phyloP scores from a whole-genome alignment of 1,140 invertebrate genomes.

The Heliothis subflexa region DNA sequence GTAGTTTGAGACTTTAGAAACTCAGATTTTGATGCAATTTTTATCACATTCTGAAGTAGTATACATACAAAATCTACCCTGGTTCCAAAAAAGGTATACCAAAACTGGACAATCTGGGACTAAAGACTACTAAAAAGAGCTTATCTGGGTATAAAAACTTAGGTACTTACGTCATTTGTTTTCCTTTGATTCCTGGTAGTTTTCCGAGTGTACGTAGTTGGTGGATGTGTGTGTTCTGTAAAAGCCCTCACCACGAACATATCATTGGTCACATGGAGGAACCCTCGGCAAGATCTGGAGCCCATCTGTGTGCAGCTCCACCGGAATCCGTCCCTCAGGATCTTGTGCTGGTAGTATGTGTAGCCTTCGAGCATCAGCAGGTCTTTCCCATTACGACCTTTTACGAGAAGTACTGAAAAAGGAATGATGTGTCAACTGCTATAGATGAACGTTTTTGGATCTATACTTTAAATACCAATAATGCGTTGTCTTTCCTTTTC shows the following conservation, averaged over 20 bases:
- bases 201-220: constrained; percentile 70
- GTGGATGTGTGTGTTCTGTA: constrained; percentile 77
- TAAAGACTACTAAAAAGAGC: constrained; percentile 1
- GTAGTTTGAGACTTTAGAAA: too few relatives aligned
- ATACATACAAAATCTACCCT: too few relatives aligned
- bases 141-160: constrained; percentile 1
- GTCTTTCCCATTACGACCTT: constrained; percentile 75
- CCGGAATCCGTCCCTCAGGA: constrained; percentile 71
- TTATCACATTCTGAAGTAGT: too few relatives aligned
- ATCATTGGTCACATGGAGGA: constrained; percentile 76
- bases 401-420: constrained; percentile 78
- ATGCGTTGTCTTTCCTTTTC: background rate
- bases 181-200: constrained; percentile 60
- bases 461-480: background rate
- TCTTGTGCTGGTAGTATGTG: constrained; percentile 80
- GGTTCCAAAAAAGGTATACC: background rate
- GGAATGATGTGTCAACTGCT: constrained; percentile 33
- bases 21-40: too few relatives aligned
- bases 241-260: constrained; percentile 76
- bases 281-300: constrained; percentile 77
- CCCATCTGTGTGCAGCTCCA: constrained; percentile 84
- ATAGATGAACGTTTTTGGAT: background rate
- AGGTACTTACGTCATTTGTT: constrained; percentile 56
- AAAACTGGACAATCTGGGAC: background rate
- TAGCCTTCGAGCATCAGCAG: constrained; percentile 79